Base-by-base conservation (phyloP, 2,888 invertebrate species). In the Galerucella pusilla region DNA sequence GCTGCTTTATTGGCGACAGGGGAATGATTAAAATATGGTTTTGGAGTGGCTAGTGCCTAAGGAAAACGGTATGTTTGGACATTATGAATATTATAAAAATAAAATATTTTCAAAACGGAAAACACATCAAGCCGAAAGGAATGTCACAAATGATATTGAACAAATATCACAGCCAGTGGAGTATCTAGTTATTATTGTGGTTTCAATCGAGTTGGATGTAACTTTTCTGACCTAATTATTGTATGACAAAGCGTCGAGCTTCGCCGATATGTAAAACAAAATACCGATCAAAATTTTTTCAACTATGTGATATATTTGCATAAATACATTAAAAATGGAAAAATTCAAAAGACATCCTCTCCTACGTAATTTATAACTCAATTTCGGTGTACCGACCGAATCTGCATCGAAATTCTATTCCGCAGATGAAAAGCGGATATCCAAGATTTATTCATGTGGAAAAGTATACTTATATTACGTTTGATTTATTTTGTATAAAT, bases 291-390 rank as follows among this genome's bases (percentile, higher is more conserved):
- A 71, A 78, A 80, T 77, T 63, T 78, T 77, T 80, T 72, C 75
- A 79, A 77, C 77, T 75, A 76, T 77, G 79, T 78, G 80, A 77
- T 71, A 74, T 81, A 82, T 81, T 82, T 81, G 80, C 81, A 81
- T 82, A 81, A 81, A 80, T 80, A 80, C 78, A 80, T 81, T 81
- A 79, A 78, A 81, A 81, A 82, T 79, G 78, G 80, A 80, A 81
- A 80, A 81, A 82, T 80, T 79, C 80, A 79, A 76, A 80, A 82
- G 81, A 77, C 78, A 78, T 78, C 76, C 71, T 77, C 54, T 16
- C 25, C 12, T 65, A 70, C 52, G 76, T 79, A 80, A 82, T 82
- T 82, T 81, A 82, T 80, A 79, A 80, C 80, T 80, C 82, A 82
- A 82, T 82, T 81, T 80, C 74, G 77, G 75, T 76, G 71, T 75